phyloP scores from a whole-genome alignment of 2,797 vertebrate species.

The Sylvia borin region DNA sequence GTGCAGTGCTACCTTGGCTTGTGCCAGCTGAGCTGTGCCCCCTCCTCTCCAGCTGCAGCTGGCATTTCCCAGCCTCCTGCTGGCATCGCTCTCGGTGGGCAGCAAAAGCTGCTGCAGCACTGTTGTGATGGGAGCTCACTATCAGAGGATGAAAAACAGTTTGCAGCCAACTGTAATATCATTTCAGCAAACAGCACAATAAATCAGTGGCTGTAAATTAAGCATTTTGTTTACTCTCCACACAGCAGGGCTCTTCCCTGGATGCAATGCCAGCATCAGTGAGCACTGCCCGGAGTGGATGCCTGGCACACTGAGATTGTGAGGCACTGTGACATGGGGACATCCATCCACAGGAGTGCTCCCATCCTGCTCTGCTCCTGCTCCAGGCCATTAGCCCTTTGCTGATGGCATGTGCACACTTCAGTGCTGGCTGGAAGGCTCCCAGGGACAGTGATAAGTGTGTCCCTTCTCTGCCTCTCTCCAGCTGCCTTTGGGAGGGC shows the following conservation, averaged over 20 bases:
- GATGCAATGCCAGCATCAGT: not conserved
- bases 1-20: not conserved
- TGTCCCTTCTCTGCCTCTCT: not conserved
- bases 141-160: not conserved
- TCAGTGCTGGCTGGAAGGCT: not conserved
- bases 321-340: not conserved
- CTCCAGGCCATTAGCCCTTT: not conserved
- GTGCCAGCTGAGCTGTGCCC: not conserved
- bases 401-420: not conserved
- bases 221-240: slow-evolving; percentile 12
- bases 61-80: not conserved
- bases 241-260: not conserved
- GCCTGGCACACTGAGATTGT: not conserved
- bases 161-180: slow-evolving; percentile 5
- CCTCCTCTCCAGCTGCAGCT: not conserved
- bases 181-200: slow-evolving; percentile 20
- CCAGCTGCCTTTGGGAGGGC: not conserved
- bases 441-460: not conserved
- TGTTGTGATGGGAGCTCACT: not conserved
- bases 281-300: not conserved
- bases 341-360: not conserved
- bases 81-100: not conserved
- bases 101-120: not conserved
- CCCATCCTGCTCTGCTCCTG: not conserved
- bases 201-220: slow-evolving; percentile 33